Conservation (phyloP, 2,888 invertebrate species). For the Aporophyla lueneburgensis region DNA sequence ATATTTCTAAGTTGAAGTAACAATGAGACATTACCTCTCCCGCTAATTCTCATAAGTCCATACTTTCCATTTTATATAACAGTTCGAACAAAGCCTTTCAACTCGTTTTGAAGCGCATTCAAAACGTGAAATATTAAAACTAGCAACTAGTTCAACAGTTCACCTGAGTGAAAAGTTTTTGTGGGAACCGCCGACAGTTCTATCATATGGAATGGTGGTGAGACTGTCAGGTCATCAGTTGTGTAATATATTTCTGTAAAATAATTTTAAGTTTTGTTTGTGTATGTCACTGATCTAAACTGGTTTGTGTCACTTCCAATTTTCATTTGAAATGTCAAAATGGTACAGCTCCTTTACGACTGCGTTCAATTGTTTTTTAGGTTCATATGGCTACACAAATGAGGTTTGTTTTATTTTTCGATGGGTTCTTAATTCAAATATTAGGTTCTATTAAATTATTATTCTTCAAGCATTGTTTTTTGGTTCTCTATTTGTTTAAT, state of each 20-base stretch:
- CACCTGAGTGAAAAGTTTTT: slow-evolving; percentile 71
- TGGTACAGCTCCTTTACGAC: neutral
- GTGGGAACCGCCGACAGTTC: slow-evolving; percentile 45
- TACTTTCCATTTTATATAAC: slow-evolving; percentile 64
- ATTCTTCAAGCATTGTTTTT: neutral
- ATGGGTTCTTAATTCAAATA: neutral
- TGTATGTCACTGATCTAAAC: slow-evolving; percentile 8
- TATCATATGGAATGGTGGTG: slow-evolving; percentile 3
- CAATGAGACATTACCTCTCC: slow-evolving; percentile 53
- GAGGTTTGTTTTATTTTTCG: neutral
- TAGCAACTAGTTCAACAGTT: slow-evolving; percentile 67
- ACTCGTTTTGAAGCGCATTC: slow-evolving; percentile 67
- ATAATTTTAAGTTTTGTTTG: slow-evolving; percentile 1
- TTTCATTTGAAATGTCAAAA: slow-evolving; percentile 2
- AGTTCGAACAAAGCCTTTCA: slow-evolving; percentile 65
- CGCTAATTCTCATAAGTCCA: slow-evolving; percentile 54
- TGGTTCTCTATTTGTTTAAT: no score
- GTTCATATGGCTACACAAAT: neutral
- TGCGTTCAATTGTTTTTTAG: neutral
- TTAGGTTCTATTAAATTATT: neutral
- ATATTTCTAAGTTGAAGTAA: slow-evolving; percentile 35
- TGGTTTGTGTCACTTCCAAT: slow-evolving; percentile 10
- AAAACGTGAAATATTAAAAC: slow-evolving; percentile 79
- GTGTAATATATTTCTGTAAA: slow-evolving; percentile 24
- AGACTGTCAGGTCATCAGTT: slow-evolving; percentile 23